Conservation (phyloP, 2,113 vertebrate species). For the Toxostoma redivivum region DNA sequence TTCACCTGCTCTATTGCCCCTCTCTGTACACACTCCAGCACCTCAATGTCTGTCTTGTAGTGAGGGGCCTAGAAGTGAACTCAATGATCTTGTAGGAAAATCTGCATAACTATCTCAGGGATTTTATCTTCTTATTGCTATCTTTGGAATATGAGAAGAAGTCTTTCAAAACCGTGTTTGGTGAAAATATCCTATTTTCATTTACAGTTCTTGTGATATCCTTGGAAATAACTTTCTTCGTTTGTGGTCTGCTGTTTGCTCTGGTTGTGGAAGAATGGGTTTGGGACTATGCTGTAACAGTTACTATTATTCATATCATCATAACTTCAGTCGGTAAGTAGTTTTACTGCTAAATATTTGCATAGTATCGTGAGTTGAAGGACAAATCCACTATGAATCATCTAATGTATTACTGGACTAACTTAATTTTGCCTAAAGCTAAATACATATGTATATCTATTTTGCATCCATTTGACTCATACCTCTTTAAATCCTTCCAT, state of each 20-base stretch:
- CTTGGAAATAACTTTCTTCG: slow-evolving; percentile 81
- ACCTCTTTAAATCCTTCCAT: background rate
- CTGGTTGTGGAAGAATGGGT: slow-evolving; percentile 83
- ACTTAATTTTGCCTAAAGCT: background rate
- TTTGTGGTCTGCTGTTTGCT: slow-evolving; percentile 81
- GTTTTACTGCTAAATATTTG: background rate
- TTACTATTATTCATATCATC: slow-evolving; percentile 79
- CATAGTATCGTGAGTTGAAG: background rate
- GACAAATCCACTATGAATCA: background rate
- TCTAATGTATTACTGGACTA: background rate
- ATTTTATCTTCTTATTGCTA: background rate
- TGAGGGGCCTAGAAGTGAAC: background rate
- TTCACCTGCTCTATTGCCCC: too few relatives aligned
- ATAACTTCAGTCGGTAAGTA: slow-evolving; percentile 80
- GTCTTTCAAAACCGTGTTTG: background rate
- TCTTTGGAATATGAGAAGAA: background rate
- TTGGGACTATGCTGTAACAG: slow-evolving; percentile 85
- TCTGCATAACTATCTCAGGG: background rate
- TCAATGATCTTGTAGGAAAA: background rate
- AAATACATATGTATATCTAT: background rate
- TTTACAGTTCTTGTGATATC: slow-evolving; percentile 72
- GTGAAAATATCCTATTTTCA: background rate
- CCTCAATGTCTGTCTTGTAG: background rate
- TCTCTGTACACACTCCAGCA: background rate
- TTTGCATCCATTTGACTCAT: background rate